Base-by-base conservation (phyloP, 2,797 vertebrate genomes). In the Champsocephalus esox region DNA sequence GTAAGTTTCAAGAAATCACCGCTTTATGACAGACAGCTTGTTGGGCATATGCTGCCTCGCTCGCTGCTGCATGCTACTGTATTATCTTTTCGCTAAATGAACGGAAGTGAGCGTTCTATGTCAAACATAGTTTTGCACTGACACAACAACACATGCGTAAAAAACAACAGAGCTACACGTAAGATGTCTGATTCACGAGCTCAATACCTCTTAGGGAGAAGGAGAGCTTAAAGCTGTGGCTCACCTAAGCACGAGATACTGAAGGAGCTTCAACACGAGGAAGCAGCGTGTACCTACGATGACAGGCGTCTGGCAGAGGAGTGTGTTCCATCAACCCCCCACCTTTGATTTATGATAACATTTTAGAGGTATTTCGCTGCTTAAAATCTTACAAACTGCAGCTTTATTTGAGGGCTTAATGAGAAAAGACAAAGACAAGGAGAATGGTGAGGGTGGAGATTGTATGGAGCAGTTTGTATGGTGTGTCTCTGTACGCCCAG, bases 301-400 rank as follows among this genome's bases (percentile, higher is more conserved):
- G 84, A 83, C 78, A 70, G 69, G 56, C 63, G 72, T 85, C 74
- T 79, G 79, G 81, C 76, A 57, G 64, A 79, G 70, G 70, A 80
- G 78, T 68, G 84, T 79, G 34, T 66, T 67, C 41, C 72, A 77
- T 84, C 79, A 77, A 62, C 84, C 70, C 70, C 50, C 67, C 34
- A 9, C 34, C 59, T 43, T 77, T 87, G 62, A 87, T 86, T 82
- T 59, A 72, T 83, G 69, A 79, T 86, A 77, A 80, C 67, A 82
- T 82, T 84, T 87, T 66, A 70, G 89, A 94, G 89, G 91, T 89
- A 90, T 91, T 87, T 88, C 80, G 85, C 81, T 73, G 82, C 82
- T 88, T 89, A 66, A 77, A 88, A 89, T 86, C 89, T 88, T 93
- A 92, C 92, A 93, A 93, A 93, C 83, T 93, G 92, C 92, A 93